Evolutionary conservation across 2,113 vertebrate species (phyloP), one percentile per base, ranked within the genome.

Genomic region (Lampris megalopsis): DNA sequence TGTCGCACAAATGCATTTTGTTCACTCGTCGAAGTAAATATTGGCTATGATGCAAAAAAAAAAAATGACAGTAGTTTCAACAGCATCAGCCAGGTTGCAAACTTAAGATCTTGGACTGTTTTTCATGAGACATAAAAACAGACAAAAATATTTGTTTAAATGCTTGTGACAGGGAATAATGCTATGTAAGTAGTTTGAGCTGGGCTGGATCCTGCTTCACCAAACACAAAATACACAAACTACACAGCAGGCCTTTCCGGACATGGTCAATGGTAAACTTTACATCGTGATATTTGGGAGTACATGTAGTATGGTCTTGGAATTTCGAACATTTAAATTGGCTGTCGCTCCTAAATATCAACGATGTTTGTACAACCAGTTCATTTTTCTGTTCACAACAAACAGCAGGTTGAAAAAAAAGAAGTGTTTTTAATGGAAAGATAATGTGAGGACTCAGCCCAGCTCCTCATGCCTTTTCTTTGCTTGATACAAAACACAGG

Each of bases 401-500:
- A 81, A 61, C 40, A 52, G 13, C 4, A 58, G 38, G 45, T 9
- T 45, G 62, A 71, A 43, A 54, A 35, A 59, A 67, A 67, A 6
- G 5, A 10, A 3, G 43, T 45, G 4, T 45, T 45, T 45, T 63
- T 63, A 43, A 9, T 56, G 1, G 64, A 24, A 60, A 2, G 58
- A 48, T 68, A 68, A 36, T 59, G 35, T 71, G 61, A 54, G n/a
- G 77, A 73, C 81, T 81, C 75, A 86, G 73, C 75, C 69, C 74
- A 74, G 83, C 73, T 77, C 75, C 47, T 79, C 68, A 81, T 77
- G 66, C 35, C 52, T 65, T 80, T 63, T 90, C 64, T 88, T 86
- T 86, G 92, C 92, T 93, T 91, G 81, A 90, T 77, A 84, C 86
- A 45, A 92, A 93, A 91, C 90, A 88, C 84, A 82, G 68, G 90